Percentiles rank a stretch among this genome's conserved stretches.
phyloP scores from a whole-genome alignment of 23 tunicate genomes.

The Ascidia mentula region DNA sequence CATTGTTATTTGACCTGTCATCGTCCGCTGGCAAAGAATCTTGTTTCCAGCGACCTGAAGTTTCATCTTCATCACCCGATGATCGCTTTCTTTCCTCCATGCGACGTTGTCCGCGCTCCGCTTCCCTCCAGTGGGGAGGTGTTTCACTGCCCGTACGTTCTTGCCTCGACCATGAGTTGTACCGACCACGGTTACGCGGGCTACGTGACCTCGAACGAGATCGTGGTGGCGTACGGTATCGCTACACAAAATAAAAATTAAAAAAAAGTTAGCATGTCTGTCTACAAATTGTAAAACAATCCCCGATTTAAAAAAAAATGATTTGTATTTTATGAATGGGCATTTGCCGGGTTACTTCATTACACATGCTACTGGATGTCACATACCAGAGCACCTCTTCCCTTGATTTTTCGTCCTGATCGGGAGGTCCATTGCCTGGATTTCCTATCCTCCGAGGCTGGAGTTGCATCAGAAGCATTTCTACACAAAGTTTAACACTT shows the following conservation, averaged over 20 bases:
- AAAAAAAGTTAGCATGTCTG: too few relatives aligned
- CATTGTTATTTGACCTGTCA: slow-evolving; percentile 52
- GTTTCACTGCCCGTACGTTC: slow-evolving; percentile 84
- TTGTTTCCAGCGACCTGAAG: slow-evolving; percentile 51
- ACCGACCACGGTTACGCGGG: slow-evolving; percentile 33
- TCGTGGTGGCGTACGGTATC: slow-evolving; percentile 91
- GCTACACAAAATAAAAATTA: slow-evolving; percentile 37
- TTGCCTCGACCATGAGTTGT: slow-evolving; percentile 23
- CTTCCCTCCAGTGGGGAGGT: slow-evolving; percentile 99
- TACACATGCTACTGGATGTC: too few relatives aligned
- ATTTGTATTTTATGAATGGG: too few relatives aligned
- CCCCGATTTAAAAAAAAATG: too few relatives aligned
- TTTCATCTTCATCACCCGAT: slow-evolving; percentile 13
- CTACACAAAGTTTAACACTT: too few relatives aligned
- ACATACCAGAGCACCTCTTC: slow-evolving; percentile 82
- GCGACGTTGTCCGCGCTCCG: slow-evolving; percentile 76
- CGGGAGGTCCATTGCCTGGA: slow-evolving; percentile 71
- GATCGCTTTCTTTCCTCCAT: slow-evolving; percentile 3
- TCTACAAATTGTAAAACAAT: too few relatives aligned
- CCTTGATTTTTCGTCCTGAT: slow-evolving; percentile 85
- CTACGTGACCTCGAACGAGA: slow-evolving; percentile 80
- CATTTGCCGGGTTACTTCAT: too few relatives aligned
- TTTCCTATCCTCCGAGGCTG: slow-evolving; percentile 58
- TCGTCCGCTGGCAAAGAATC: slow-evolving; percentile 37
- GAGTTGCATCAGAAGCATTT: slow-evolving; percentile 50